Percentiles rank a stretch among this genome's conserved stretches.
phyloP scores from a whole-genome alignment of 37 sponge, comb jelly and placozoan species.

The Spongia lamella region DNA sequence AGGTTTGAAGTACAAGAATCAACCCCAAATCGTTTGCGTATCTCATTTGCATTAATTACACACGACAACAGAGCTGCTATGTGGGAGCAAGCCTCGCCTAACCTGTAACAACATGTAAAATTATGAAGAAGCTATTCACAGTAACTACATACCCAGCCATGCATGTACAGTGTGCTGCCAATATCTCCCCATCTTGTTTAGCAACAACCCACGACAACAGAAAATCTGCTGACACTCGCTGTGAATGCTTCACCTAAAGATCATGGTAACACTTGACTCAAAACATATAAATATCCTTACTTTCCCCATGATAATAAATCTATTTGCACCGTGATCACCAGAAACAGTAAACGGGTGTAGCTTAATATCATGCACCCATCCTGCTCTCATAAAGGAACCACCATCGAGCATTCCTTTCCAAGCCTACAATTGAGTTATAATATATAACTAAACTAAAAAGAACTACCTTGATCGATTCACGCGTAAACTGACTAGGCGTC shows the following conservation, averaged over 20 bases:
- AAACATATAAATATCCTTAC: background rate
- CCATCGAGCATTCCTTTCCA: constrained; percentile 25
- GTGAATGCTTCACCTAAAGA: constrained; percentile 1
- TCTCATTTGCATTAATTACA: too few species aligned
- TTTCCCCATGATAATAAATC: constrained; percentile 22
- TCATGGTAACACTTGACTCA: background rate
- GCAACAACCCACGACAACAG: constrained; percentile 5
- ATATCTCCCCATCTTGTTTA: background rate
- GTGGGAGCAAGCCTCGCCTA: too few species aligned
- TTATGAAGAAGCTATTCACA: too few species aligned
- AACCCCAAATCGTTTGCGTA: too few species aligned
- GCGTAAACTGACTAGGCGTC: background rate
- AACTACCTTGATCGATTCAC: constrained; percentile 1
- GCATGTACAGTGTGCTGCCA: constrained; percentile 14
- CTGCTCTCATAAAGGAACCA: constrained; percentile 1
- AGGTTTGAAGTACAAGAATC: too few species aligned
- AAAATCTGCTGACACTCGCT: background rate
- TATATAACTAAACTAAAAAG: background rate
- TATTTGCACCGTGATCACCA: background rate
- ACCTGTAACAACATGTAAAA: too few species aligned
- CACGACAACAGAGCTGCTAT: too few species aligned
- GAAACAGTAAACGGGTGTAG: background rate
- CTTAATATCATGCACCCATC: constrained; percentile 7
- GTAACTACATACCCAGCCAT: constrained; percentile 24
- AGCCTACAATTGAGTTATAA: background rate